Base-by-base conservation (phyloP, 1,140 invertebrate genomes). In the Eumeta japonica region DNA sequence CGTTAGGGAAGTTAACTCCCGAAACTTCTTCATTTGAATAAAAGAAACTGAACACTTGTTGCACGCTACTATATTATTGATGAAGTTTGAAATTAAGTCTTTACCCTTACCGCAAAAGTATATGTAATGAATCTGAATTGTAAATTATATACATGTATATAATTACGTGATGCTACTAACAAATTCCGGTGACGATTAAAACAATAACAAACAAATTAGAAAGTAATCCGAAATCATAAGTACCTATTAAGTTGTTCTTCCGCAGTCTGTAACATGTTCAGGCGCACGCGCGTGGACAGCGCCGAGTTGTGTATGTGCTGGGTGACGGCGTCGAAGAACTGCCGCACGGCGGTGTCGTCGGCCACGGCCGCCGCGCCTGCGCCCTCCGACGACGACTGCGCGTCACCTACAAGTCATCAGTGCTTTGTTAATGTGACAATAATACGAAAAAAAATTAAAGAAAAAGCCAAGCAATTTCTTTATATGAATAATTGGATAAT, bases 301-400 rank as follows among this genome's bases (percentile, higher is more conserved):
- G 81, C 79, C 2, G 81, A 77, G 43, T 81, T 81, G 52, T 87
- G 83, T 3, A 89, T 81, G 53, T 87, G 83, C n/a, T 76, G 77
- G 13, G 89, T 78, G 41, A 90, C 83, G 36, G 82, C 82, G 49
- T 86, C 81, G 13, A 90, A 76, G 66, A 89, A 89, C 10, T 78
- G 77, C 33, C 71, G 68, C 36, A 75, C 67, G 13, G 64, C 63
- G 31, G 62, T 62, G 40, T 75, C 68, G 46, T 75, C 63, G 19
- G 37, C 20, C 34, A 33, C 14, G 43, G 57, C 55, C 3, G 51
- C 53, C 5, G 46, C 35, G 36, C 61, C 60, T 16, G 50, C 52
- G 27, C 50, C 75, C 56, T 60, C 74, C 39, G 66, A 50, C 1
- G 57, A 55, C 11, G 50, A 44, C 19, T 70, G 53, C 2, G 59